Evolutionary conservation across 1,140 invertebrate genomes (phyloP).

Genomic region (Diabrotica virgifera): DNA sequence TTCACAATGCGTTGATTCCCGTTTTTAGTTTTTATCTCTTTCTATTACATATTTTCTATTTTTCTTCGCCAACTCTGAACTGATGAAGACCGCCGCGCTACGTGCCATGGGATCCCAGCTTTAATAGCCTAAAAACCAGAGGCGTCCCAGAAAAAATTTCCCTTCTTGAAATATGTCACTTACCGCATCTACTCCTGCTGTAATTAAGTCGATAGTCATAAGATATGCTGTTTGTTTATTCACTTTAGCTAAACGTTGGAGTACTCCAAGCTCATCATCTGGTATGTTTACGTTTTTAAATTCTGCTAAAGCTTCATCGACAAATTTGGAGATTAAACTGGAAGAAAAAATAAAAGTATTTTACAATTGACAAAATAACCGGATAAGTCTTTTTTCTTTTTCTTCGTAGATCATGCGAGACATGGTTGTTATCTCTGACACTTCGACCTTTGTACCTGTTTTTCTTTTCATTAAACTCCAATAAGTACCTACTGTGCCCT

Average conservation of each 20-base stretch:
- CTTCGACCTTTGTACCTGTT: background rate
- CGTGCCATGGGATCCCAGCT: too few relatives aligned
- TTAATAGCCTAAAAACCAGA: conserved; percentile 11
- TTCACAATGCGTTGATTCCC: too few relatives aligned
- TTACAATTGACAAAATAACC: too few relatives aligned
- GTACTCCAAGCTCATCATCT: conserved; percentile 49
- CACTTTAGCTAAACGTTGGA: conserved; percentile 55
- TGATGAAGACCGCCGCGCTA: too few relatives aligned
- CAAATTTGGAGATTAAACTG: conserved; percentile 34
- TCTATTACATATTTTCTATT: too few relatives aligned
- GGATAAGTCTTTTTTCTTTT: too few relatives aligned
- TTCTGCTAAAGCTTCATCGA: conserved; percentile 46
- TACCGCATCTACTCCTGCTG: conserved; percentile 76
- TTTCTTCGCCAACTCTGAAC: too few relatives aligned
- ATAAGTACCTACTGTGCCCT: too few relatives aligned
- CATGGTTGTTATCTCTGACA: background rate
- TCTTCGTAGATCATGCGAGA: background rate
- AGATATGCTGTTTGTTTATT: conserved; percentile 55
- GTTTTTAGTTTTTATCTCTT: too few relatives aligned
- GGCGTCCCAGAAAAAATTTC: background rate
- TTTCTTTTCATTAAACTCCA: too few relatives aligned
- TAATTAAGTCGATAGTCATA: conserved; percentile 70
- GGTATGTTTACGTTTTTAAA: conserved; percentile 36
- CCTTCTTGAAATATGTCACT: conserved; percentile 20
- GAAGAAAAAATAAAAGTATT: background rate